Percentiles rank a stretch among this genome's conserved stretches.
phyloP scores from a whole-genome alignment of 2,797 vertebrate genomes.

The Carapus acus region DNA sequence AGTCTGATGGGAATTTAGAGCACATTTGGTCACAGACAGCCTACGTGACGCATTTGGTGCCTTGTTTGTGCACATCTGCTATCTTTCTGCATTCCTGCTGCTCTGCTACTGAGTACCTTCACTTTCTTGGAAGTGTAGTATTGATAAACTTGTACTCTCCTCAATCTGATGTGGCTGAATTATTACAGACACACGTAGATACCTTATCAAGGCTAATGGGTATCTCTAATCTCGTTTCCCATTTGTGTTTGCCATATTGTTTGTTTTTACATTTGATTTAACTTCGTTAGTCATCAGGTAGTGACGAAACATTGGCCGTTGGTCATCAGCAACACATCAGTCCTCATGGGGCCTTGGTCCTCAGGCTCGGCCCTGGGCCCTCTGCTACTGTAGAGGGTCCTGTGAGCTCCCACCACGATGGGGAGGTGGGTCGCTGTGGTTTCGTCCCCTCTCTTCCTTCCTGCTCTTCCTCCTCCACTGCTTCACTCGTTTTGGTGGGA shows the following conservation, averaged over 20 bases:
- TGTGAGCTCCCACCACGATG: slow-evolving; percentile 58
- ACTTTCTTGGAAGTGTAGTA: no score
- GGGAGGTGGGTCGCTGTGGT: slow-evolving; percentile 65
- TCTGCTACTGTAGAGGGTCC: slow-evolving; percentile 58
- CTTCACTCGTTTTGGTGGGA: slow-evolving; percentile 63
- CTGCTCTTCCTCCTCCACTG: slow-evolving; percentile 65
- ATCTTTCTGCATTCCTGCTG: no score
- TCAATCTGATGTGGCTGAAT: no score
- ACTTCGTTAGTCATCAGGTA: slow-evolving; percentile 72
- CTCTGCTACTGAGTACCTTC: no score
- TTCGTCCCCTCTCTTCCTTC: slow-evolving; percentile 64
- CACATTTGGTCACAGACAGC: no score
- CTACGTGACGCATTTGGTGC: no score
- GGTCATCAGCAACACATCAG: slow-evolving; percentile 50
- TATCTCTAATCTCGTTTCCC: slow-evolving; percentile 31
- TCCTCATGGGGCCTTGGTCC: slow-evolving; percentile 53
- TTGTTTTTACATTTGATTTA: slow-evolving; percentile 25
- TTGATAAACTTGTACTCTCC: no score
- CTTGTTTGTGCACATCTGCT: no score
- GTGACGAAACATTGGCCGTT: slow-evolving; percentile 63
- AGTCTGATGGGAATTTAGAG: no score
- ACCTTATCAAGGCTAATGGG: slow-evolving; percentile 38
- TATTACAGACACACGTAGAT: background rate
- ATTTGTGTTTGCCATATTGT: slow-evolving; percentile 33
- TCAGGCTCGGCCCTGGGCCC: slow-evolving; percentile 61